These are phyloP conservation scores for Chaenocephalus aceratus DNA, from an alignment of 2,113 vertebrate species.

Conservation along the genomic window DNA sequence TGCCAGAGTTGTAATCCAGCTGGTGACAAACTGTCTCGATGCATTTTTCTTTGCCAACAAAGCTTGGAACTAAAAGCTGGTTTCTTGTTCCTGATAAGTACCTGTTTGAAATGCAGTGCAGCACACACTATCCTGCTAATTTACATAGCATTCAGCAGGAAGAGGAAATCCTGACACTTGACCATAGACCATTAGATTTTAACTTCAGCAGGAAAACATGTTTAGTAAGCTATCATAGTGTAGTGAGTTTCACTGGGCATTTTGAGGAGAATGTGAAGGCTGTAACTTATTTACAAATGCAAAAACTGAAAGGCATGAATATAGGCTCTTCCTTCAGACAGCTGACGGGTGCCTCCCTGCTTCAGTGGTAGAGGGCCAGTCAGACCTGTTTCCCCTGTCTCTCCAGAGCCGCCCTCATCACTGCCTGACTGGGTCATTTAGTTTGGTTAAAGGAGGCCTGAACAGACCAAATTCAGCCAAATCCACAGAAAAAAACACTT, in stretches of 20 bases:
- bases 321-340: slow-evolving; percentile 28
- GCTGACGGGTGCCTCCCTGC: slow-evolving; percentile 45
- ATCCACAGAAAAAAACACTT: background rate
- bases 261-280: background rate
- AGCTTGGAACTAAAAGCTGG: slow-evolving; percentile 36
- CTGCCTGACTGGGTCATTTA: slow-evolving; percentile 34
- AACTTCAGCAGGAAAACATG: background rate
- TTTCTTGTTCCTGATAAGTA: background rate
- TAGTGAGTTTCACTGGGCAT: background rate
- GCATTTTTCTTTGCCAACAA: background rate
- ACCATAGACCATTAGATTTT: background rate
- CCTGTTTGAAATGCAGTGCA: background rate
- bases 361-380: slow-evolving; percentile 54
- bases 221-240: background rate
- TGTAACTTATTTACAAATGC: background rate
- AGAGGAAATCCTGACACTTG: background rate
- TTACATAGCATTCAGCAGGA: background rate
- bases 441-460: slow-evolving; percentile 6
- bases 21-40: slow-evolving; percentile 9
- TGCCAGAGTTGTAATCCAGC: slow-evolving; percentile 7
- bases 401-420: slow-evolving; percentile 38
- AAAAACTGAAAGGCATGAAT: slow-evolving; percentile 18
- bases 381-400: slow-evolving; percentile 65
- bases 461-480: background rate
- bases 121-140: background rate